Base-by-base conservation (phyloP, 1,140 invertebrate genomes). In the Drosophila tropicalis region DNA sequence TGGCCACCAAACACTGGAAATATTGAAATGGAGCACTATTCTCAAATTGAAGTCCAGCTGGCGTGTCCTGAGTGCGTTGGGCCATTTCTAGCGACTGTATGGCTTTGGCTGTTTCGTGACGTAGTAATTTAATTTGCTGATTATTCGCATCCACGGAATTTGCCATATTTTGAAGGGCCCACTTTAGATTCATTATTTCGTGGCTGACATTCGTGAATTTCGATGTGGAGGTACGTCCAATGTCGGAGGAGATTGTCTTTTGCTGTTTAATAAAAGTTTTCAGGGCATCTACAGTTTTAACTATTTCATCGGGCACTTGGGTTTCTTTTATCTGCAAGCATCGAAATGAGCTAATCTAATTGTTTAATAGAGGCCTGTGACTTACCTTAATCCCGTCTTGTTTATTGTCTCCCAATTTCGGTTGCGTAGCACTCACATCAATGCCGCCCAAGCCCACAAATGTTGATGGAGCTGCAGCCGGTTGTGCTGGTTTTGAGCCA, bases 191-290 rank as follows among this genome's bases (percentile, higher is more conserved):
- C 17, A 67, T 71, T 29, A 92, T 92, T 71, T 91, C 91, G 29
- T 77, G 79, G 10, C 70, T 70, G 0, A 92, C 91, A 69, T 86
- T 92, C 19, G 64, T 79, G 1, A 92, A 67, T 60, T 92, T 92
- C 2, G 86, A 86, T 0, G 84, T 86, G 15, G 91, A 91, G 4
- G 91, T 87, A 58, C 96, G 93, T 63, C 96, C 95, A 61, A 98
- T 95, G 77, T 97, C 96, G 1, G 97, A 97, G 73, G 96, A 95
- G 7, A 96, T 93, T 0, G 93, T 36, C 92, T 98, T 98, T 90
- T 97, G 96, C 62, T 95, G 94, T 93, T 97, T 97, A 0, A 97
- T 95, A 93, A 96, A 95, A 63, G 95, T 95, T 81, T 97, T 98
- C 72, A 94, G 94, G 25, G 93, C 87, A 67, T 94, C 94, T 56